These are phyloP conservation scores for Drosophila lini DNA, from an alignment of 1,140 invertebrate genomes.

Conservation along the genomic window DNA sequence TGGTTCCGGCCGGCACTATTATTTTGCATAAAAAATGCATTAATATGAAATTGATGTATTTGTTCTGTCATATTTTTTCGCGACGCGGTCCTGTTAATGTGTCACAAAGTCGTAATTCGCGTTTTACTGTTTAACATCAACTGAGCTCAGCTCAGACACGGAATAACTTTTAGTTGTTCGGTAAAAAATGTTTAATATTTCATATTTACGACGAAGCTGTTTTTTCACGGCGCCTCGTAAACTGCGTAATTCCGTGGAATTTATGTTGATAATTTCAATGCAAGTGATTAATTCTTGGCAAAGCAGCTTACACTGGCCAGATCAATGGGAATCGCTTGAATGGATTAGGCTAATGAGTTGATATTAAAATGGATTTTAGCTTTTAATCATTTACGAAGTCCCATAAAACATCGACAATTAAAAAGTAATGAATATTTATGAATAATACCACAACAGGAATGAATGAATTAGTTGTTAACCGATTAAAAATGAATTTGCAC, in stretches of 20 bases:
- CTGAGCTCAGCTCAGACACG: conserved; percentile 33
- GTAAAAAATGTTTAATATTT: conserved; percentile 35
- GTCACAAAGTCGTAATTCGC: conserved; percentile 61
- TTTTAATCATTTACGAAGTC: background rate
- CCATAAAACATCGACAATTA: background rate
- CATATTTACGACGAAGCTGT: conserved; percentile 13
- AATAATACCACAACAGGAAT: background rate
- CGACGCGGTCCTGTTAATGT: conserved; percentile 43
- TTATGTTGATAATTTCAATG: conserved; percentile 26
- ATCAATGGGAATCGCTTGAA: conserved; percentile 4
- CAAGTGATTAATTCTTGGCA: conserved; percentile 7
- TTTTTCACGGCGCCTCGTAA: conserved; percentile 16
- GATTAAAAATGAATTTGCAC: background rate
- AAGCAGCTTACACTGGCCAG: background rate
- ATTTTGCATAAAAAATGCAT: conserved; percentile 70
- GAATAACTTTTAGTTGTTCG: conserved; percentile 56
- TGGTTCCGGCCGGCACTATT: conserved; percentile 44
- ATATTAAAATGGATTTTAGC: conserved; percentile 4
- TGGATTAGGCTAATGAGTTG: conserved; percentile 2
- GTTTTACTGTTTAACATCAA: conserved; percentile 54
- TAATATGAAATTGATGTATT: conserved; percentile 61
- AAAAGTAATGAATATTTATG: conserved; percentile 6
- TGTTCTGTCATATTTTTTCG: conserved; percentile 38
- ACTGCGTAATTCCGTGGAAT: conserved; percentile 5
- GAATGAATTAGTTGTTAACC: background rate